phyloP scores from a whole-genome alignment of 2,797 vertebrate genomes.

The Denticeps clupeoides region DNA sequence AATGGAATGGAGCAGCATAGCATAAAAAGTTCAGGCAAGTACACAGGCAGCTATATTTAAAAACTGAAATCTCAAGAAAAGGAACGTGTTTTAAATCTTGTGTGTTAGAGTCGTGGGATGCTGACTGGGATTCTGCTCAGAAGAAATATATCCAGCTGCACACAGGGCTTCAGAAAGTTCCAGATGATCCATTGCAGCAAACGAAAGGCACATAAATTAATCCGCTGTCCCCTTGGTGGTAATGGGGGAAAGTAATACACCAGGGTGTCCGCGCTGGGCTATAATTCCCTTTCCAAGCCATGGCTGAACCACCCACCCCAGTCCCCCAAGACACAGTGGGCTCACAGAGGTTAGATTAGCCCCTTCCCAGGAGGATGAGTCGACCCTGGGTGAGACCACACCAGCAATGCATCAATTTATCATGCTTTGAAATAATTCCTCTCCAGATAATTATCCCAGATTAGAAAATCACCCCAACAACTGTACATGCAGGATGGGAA shows the following conservation, averaged over 20 bases:
- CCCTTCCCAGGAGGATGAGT: slow-evolving; percentile 42
- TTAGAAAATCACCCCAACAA: slow-evolving; percentile 10
- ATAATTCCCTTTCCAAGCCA: too few relatives aligned
- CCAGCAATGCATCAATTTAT: slow-evolving; percentile 57
- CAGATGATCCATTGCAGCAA: slow-evolving; percentile 35
- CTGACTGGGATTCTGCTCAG: too few relatives aligned
- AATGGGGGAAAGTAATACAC: slow-evolving; percentile 29
- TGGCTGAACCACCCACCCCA: slow-evolving; percentile 17
- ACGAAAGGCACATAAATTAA: slow-evolving; percentile 44
- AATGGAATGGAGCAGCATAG: too few relatives aligned
- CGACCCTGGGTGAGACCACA: slow-evolving; percentile 50
- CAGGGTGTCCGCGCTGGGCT: slow-evolving; percentile 11
- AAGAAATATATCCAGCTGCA: slow-evolving; percentile 28
- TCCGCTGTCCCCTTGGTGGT: slow-evolving; percentile 34
- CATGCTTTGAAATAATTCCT: slow-evolving; percentile 51
- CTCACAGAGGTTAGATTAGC: slow-evolving; percentile 18
- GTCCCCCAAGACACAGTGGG: slow-evolving; percentile 34
- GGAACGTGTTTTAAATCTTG: too few relatives aligned
- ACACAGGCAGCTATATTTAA: too few relatives aligned
- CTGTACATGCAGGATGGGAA: not conserved
- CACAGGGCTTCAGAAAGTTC: slow-evolving; percentile 18
- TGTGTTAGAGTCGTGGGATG: too few relatives aligned
- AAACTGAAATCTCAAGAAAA: too few relatives aligned
- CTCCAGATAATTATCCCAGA: slow-evolving; percentile 14
- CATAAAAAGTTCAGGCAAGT: too few relatives aligned